Conservation (phyloP, 1,140 invertebrate species). For the Adoxophyes honmai region DNA sequence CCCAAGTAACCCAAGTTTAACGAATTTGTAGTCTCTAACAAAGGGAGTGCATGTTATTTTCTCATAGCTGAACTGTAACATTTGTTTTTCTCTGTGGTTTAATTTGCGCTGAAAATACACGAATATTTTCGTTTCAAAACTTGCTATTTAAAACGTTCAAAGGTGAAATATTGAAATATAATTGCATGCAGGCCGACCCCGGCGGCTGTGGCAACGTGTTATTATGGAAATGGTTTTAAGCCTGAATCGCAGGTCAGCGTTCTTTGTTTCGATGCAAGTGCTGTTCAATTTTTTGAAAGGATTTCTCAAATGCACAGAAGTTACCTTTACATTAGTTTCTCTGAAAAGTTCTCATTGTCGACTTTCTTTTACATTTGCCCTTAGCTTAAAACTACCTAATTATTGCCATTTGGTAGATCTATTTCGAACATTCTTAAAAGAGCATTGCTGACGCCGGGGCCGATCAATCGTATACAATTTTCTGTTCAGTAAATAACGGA, state of each 20-base stretch:
- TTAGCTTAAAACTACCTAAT: too few relatives aligned
- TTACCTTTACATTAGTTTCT: conserved; percentile 6
- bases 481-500: background rate
- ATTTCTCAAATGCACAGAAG: conserved; percentile 20
- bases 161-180: conserved; percentile 35
- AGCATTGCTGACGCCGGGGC: too few relatives aligned
- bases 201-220: conserved; percentile 30
- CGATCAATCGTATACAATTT: too few relatives aligned
- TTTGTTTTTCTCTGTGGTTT: too few relatives aligned
- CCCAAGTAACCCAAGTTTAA: too few relatives aligned
- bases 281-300: conserved; percentile 26
- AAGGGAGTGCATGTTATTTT: too few relatives aligned
- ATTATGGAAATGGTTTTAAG: conserved; percentile 45
- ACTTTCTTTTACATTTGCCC: conserved; percentile 22
- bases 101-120: background rate
- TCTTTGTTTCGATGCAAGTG: conserved; percentile 36
- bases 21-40: too few relatives aligned
- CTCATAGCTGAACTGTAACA: too few relatives aligned
- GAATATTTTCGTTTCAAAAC: conserved; percentile 2
- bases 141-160: conserved; percentile 11
- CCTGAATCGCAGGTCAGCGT: conserved; percentile 27
- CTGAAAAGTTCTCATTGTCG: conserved; percentile 20
- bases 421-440: too few relatives aligned
- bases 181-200: conserved; percentile 31
- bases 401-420: too few relatives aligned